Evolutionary conservation across 2,113 vertebrate species (phyloP), one percentile per base, ranked within the genome.

Genomic region (Scopus umbretta): DNA sequence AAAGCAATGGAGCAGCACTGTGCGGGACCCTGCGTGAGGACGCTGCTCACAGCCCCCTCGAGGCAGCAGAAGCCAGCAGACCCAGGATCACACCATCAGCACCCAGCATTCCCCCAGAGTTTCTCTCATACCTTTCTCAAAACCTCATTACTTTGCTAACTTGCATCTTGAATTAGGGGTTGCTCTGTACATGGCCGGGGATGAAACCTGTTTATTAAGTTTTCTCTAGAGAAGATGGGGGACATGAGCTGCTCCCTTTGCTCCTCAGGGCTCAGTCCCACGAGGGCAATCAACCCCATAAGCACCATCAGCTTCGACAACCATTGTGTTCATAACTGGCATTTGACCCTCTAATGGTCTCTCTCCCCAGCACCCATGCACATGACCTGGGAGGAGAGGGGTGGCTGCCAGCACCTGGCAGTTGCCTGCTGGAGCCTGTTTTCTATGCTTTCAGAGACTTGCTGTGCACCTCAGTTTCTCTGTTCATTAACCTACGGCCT

Each of bases 221-320:
- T 62, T 45, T 59, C 55, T 45, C 18, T 16, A 47, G 27, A 4
- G n/a, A 58, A 5, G 2, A n/a, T 17, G 30, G 38, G 43, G 13
- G 11, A 14, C 26, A 0, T 0, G 32, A 61, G 32, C n/a, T 20
- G 14, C 52, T 34, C 47, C 47, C 23, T 17, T 3, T 56, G 49
- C 36, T 49, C 55, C 71, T 26, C 0, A 0, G 9, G 61, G 47
- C 8, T 29, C 75, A 25, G 50, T 25, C 23, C 61, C 32, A 7
- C 0, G 2, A 5, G 42, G 47, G 53, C 0, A 1, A 19, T 15
- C 1, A 1, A 19, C 16, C 36, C 78, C 43, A 18, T 5, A 7
- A 16, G 53, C 61, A n/a, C 38, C 45, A 20, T 16, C 26, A 36
- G 20, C 72, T 76, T 27, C 2, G 2, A 42, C 36, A 43, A 13